A percentile compares a stretch with the other conserved stretches of the same genome.
phyloP scores from a whole-genome alignment of 1,140 invertebrate species.

The Riptortus pedestris region DNA sequence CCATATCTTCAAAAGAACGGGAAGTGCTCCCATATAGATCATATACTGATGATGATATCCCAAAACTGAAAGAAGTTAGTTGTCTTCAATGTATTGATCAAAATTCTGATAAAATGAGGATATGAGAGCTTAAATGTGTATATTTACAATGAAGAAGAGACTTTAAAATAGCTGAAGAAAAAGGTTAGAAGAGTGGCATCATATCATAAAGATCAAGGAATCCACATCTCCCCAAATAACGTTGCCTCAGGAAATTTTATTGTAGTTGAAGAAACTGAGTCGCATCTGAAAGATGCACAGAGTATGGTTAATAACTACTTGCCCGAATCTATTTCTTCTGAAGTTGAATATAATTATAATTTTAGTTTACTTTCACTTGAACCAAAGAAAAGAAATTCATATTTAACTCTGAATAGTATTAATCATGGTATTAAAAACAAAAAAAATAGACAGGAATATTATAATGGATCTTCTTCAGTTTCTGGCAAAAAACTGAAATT shows the following conservation, averaged over 20 bases:
- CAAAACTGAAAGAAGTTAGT: constrained; percentile 40
- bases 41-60: constrained; percentile 49
- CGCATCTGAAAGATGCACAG: too few species aligned
- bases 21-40: constrained; percentile 47
- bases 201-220: constrained; percentile 52
- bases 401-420: too few species aligned
- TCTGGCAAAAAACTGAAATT: too few species aligned
- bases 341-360: too few species aligned
- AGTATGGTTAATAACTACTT: too few species aligned
- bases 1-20: constrained; percentile 42
- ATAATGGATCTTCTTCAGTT: too few species aligned
- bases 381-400: too few species aligned
- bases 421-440: too few species aligned
- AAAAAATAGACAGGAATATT: too few species aligned
- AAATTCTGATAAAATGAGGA: constrained; percentile 50
- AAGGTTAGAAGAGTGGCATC: constrained; percentile 54
- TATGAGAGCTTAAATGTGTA: constrained; percentile 57
- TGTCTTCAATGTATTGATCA: constrained; percentile 34
- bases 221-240: constrained; percentile 54
- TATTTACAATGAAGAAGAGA: constrained; percentile 66
- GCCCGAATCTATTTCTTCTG: too few species aligned
- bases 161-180: constrained; percentile 55
- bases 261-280: constrained; percentile 41
- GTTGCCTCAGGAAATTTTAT: constrained; percentile 61
- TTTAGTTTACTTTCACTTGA: too few species aligned